phyloP scores from a whole-genome alignment of 1,140 invertebrate species.

The Drosophila orena region DNA sequence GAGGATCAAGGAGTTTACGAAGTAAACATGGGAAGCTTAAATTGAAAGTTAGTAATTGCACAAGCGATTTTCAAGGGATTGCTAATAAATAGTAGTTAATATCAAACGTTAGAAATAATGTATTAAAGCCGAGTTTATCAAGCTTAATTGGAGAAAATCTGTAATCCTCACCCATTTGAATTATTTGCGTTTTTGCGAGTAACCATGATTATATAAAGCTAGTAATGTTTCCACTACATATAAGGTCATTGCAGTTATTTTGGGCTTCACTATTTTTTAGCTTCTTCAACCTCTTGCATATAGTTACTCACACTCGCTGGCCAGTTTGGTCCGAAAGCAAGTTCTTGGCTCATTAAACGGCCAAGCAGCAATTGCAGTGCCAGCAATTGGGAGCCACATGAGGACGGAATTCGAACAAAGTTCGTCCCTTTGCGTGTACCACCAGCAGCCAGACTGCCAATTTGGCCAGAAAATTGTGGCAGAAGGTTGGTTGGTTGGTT shows the following conservation, averaged over 20 bases:
- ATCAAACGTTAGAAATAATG: neutral
- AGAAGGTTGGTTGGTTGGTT: constrained; percentile 2
- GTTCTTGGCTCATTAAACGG: constrained; percentile 70
- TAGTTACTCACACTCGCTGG: constrained; percentile 29
- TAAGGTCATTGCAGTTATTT: constrained; percentile 34
- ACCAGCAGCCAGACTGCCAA: constrained; percentile 56
- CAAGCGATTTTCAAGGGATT: neutral
- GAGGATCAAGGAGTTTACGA: constrained; percentile 34
- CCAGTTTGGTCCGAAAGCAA: constrained; percentile 48
- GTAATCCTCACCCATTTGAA: too few species aligned
- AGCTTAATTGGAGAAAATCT: too few species aligned
- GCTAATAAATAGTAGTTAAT: neutral
- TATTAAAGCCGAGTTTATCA: too few species aligned
- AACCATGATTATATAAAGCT: too few species aligned
- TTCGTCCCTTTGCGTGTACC: constrained; percentile 62
- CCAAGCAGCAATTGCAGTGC: constrained; percentile 53
- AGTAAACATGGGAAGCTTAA: neutral
- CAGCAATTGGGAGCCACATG: constrained; percentile 58
- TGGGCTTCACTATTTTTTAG: constrained; percentile 12
- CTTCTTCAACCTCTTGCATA: constrained; percentile 49
- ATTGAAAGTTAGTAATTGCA: constrained; percentile 6
- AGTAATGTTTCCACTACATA: neutral
- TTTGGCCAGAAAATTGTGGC: constrained; percentile 53
- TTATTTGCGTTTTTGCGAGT: too few species aligned
- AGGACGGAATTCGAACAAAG: constrained; percentile 21